A percentile compares a stretch with the other conserved stretches of the same genome.
Evolutionary conservation across 2,888 invertebrate genomes (phyloP).

Genomic region (Leucozona laternaria): DNA sequence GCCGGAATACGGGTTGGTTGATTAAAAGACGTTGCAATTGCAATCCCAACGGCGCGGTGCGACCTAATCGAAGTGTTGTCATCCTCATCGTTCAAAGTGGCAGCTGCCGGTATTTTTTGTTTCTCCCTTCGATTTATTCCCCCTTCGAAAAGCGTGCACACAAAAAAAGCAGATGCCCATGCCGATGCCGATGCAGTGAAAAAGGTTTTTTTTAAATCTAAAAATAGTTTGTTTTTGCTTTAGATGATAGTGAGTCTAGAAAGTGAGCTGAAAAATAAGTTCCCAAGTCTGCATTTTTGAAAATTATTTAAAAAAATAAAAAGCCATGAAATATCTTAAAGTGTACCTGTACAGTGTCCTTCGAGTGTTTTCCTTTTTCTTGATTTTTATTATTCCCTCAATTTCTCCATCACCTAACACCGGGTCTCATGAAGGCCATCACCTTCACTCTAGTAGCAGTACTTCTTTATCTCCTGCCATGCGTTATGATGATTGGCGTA

Average conservation of each 20-base stretch:
- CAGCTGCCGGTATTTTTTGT: conserved; percentile 62
- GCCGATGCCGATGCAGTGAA: conserved; percentile 41
- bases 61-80: conserved; percentile 21
- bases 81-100: conserved; percentile 33
- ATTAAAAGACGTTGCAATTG: conserved; percentile 19
- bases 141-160: conserved; percentile 22
- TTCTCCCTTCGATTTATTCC: conserved; percentile 1
- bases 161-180: conserved; percentile 58
- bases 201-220: conserved; percentile 45
- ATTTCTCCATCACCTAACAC: conserved; percentile 35
- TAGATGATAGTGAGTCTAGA: neutral
- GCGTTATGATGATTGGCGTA: conserved; percentile 81
- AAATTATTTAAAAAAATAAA: neutral
- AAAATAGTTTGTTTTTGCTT: conserved; percentile 13
- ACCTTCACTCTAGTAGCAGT: conserved; percentile 12
- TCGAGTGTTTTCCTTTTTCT: conserved; percentile 18
- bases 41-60: neutral
- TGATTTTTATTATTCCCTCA: conserved; percentile 2
- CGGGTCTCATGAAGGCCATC: conserved; percentile 36
- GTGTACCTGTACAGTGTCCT: conserved; percentile 33
- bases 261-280: neutral
- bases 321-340: conserved; percentile 46
- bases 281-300: neutral
- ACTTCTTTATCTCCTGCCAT: conserved; percentile 58
- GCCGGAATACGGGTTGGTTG: conserved; percentile 31